phyloP scores from a whole-genome alignment of 2,113 vertebrate species.

The Istiophorus platypterus region DNA sequence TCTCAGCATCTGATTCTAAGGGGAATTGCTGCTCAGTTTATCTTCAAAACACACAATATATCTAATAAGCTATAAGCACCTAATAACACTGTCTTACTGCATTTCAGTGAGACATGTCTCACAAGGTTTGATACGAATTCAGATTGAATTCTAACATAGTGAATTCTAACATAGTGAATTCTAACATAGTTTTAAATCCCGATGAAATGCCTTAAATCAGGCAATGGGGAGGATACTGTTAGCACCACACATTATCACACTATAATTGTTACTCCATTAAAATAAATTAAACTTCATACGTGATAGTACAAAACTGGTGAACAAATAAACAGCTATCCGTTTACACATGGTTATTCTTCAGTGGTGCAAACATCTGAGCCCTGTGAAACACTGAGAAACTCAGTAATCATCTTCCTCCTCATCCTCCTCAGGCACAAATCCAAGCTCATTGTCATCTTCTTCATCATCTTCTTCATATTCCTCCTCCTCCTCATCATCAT shows the following conservation, averaged over 20 bases:
- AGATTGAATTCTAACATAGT: slow-evolving; percentile 18
- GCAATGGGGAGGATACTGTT: slow-evolving; percentile 43
- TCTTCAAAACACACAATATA: slow-evolving; percentile 51
- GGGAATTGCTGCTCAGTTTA: slow-evolving; percentile 29
- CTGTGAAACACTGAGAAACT: slow-evolving; percentile 48
- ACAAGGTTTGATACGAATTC: slow-evolving; percentile 54
- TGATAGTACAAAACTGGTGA: slow-evolving; percentile 56
- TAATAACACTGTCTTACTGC: slow-evolving; percentile 57
- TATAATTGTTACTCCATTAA: slow-evolving; percentile 48
- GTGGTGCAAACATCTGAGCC: slow-evolving; percentile 46
- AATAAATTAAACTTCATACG: slow-evolving; percentile 74
- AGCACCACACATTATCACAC: slow-evolving; percentile 60
- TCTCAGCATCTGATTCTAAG: slow-evolving; percentile 37
- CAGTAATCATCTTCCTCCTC: slow-evolving; percentile 82
- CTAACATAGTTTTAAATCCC: slow-evolving; percentile 28
- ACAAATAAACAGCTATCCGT: slow-evolving; percentile 43
- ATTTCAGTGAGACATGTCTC: slow-evolving; percentile 54
- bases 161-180: slow-evolving; percentile 26
- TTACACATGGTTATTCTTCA: slow-evolving; percentile 30
- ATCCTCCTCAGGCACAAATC: slow-evolving; percentile 75
- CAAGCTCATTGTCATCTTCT: slow-evolving; percentile 69
- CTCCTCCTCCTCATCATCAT: slow-evolving; percentile 58
- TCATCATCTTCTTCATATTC: slow-evolving; percentile 66
- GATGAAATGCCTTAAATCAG: slow-evolving; percentile 35
- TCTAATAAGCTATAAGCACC: slow-evolving; percentile 58